Conservation (phyloP, 1,140 invertebrate species). For the Drosophila mauritiana region DNA sequence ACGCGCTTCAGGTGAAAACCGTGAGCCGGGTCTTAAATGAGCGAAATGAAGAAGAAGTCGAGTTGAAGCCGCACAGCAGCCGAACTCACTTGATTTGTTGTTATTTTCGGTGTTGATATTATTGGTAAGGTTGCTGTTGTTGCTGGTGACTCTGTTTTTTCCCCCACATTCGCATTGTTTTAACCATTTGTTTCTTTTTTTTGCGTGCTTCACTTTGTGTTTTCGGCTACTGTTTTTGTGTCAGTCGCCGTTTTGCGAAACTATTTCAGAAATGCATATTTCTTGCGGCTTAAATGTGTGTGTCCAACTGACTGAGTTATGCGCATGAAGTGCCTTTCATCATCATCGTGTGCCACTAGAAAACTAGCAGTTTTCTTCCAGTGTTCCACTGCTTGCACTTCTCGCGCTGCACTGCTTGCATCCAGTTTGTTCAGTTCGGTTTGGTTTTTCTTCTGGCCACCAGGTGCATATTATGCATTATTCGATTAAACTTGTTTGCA, state of each 20-base stretch:
- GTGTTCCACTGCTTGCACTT: conserved; percentile 11
- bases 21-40: conserved; percentile 61
- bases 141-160: conserved; percentile 9
- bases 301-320: conserved; percentile 44
- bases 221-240: conserved; percentile 38
- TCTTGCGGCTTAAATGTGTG: conserved; percentile 31
- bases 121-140: conserved; percentile 4
- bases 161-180: conserved; percentile 22
- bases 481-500: conserved; percentile 59
- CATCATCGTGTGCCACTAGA: too few species aligned
- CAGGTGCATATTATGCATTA: conserved; percentile 46
- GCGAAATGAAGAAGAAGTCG: conserved; percentile 52
- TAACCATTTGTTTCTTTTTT: conserved; percentile 38
- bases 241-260: conserved; percentile 39
- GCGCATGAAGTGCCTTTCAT: conserved; percentile 6
- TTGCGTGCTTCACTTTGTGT: conserved; percentile 36
- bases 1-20: conserved; percentile 78
- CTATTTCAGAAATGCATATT: conserved; percentile 50
- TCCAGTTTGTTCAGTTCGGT: conserved; percentile 15
- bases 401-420: conserved; percentile 5
- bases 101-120: conserved; percentile 5
- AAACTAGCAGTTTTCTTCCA: not conserved
- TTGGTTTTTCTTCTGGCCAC: conserved; percentile 3
- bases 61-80: conserved; percentile 35
- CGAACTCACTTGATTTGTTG: conserved; percentile 17